These are phyloP conservation scores for Acanthacorydalis orientalis DNA, from an alignment of 2,888 invertebrate genomes.

Conservation along the genomic window DNA sequence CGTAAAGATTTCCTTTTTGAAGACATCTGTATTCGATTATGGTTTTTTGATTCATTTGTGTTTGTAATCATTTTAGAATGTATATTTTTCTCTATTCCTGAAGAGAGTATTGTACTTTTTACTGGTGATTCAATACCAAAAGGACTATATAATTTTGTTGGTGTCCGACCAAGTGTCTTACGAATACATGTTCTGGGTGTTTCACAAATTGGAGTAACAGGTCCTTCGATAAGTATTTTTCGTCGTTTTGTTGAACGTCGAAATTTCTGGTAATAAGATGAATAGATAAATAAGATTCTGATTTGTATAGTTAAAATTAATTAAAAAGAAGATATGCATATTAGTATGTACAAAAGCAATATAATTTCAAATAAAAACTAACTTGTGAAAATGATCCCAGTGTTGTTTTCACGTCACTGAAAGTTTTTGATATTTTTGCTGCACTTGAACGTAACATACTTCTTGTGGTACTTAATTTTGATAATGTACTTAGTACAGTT, in stretches of 20 bases:
- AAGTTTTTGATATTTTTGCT: slow-evolving; percentile 47
- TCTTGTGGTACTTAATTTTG: slow-evolving; percentile 39
- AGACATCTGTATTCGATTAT: too few relatives aligned
- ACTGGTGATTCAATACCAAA: slow-evolving; percentile 56
- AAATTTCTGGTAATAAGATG: slow-evolving; percentile 27
- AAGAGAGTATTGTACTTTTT: not conserved
- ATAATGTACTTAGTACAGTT: slow-evolving; percentile 24
- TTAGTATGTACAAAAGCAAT: too few relatives aligned
- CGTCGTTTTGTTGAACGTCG: slow-evolving; percentile 34
- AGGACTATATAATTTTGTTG: slow-evolving; percentile 58
- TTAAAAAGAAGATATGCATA: too few relatives aligned
- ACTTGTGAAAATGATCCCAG: slow-evolving; percentile 54
- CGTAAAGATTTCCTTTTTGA: too few relatives aligned
- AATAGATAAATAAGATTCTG: not conserved
- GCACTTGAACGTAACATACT: slow-evolving; percentile 46
- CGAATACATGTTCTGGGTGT: slow-evolving; percentile 31
- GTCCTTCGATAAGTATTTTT: slow-evolving; percentile 34
- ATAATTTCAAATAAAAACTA: too few relatives aligned
- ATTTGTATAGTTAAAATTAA: not conserved
- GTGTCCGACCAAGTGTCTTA: slow-evolving; percentile 42
- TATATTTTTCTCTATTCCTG: not conserved
- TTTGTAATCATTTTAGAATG: too few relatives aligned
- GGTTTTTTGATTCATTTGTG: too few relatives aligned
- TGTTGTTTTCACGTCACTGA: slow-evolving; percentile 44
- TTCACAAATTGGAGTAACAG: slow-evolving; percentile 25